A percentile compares a stretch with the other conserved stretches of the same genome.
These are phyloP conservation scores for Ardeotis arabs DNA, from an alignment of 2,113 vertebrate species.

Conservation along the genomic window DNA sequence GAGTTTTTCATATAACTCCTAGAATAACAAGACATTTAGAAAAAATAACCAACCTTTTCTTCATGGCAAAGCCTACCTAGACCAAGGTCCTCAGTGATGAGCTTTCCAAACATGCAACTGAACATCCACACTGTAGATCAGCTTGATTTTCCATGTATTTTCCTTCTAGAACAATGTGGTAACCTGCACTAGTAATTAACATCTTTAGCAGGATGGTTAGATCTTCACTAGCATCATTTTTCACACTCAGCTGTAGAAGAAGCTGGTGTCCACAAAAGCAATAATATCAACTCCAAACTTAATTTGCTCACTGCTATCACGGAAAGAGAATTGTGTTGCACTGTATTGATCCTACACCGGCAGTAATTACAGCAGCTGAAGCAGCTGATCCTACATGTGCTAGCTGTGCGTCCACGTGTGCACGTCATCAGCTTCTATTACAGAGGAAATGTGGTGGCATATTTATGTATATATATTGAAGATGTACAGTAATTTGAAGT, in stretches of 20 bases:
- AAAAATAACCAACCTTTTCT: neutral
- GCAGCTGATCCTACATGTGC: neutral
- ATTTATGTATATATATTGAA: neutral
- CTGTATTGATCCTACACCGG: neutral
- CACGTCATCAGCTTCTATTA: neutral
- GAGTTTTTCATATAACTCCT: neutral
- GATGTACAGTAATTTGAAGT: neutral
- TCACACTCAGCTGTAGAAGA: neutral
- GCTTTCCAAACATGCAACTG: neutral
- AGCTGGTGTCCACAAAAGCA: neutral
- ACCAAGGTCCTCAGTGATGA: neutral
- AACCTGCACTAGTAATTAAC: neutral
- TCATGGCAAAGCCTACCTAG: neutral
- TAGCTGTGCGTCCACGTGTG: accelerated
- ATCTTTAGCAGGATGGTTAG: neutral
- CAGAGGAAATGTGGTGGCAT: neutral
- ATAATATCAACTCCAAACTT: neutral
- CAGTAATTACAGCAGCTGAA: neutral
- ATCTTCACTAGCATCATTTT: neutral
- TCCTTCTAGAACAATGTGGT: neutral
- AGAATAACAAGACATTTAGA: neutral
- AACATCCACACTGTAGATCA: neutral
- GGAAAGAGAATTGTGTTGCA: neutral
- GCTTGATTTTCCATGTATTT: neutral
- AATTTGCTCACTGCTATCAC: neutral